Percentiles rank a stretch among this genome's conserved stretches.
phyloP scores from a whole-genome alignment of 2,797 vertebrate genomes.

The Pelochelys cantorii region DNA sequence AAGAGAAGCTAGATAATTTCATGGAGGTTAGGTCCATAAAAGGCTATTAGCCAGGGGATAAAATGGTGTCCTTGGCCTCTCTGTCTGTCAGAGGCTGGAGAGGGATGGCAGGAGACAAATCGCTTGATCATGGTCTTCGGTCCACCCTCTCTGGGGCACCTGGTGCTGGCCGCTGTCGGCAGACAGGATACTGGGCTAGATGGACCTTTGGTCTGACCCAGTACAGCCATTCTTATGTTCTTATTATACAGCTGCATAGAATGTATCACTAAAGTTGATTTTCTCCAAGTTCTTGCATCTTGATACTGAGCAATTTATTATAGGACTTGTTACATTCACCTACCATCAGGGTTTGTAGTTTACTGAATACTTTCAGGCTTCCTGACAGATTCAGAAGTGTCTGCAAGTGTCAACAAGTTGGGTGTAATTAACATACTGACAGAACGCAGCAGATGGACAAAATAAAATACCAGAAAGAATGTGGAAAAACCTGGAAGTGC shows the following conservation, averaged over 20 bases:
- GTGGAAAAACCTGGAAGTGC: not conserved
- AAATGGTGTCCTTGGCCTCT: too few relatives aligned
- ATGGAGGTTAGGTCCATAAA: too few relatives aligned
- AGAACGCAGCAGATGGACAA: not conserved
- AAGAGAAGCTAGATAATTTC: too few relatives aligned
- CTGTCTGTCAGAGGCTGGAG: too few relatives aligned
- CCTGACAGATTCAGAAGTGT: not conserved
- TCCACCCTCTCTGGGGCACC: too few relatives aligned
- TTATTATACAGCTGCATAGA: not conserved
- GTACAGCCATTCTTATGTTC: too few relatives aligned
- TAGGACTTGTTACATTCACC: not conserved
- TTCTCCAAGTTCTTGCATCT: constrained; percentile 16
- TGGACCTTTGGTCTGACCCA: too few relatives aligned
- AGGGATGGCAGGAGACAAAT: too few relatives aligned
- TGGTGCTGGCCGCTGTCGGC: too few relatives aligned
- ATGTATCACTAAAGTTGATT: constrained; percentile 19
- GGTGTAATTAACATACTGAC: not conserved
- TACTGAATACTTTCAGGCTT: not conserved
- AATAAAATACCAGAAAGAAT: not conserved
- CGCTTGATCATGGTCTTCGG: too few relatives aligned
- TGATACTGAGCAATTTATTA: not conserved
- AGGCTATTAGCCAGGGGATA: too few relatives aligned
- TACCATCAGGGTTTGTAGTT: not conserved
- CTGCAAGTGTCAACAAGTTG: not conserved
- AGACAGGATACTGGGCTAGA: too few relatives aligned